A percentile compares a stretch with the other conserved stretches of the same genome.
These are phyloP conservation scores for Laticauda laticaudata DNA, from an alignment of 2,113 vertebrate species.

Conservation along the genomic window DNA sequence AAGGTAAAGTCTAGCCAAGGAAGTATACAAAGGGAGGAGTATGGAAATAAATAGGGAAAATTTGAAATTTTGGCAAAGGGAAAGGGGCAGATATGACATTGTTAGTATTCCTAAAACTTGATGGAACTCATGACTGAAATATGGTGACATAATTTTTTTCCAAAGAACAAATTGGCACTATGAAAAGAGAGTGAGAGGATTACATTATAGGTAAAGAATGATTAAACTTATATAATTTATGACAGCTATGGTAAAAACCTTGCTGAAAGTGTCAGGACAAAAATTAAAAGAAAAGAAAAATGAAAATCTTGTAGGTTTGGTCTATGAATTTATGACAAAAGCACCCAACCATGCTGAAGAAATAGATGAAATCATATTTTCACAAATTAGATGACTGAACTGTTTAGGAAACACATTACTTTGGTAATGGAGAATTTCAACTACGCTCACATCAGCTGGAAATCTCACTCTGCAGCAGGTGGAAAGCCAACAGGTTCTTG, in stretches of 20 bases:
- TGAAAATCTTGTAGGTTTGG: neutral
- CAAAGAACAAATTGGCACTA: neutral
- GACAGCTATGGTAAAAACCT: neutral
- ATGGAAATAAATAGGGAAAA: neutral
- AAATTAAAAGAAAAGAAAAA: neutral
- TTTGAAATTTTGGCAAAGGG: neutral
- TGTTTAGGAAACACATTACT: neutral
- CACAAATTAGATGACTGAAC: neutral
- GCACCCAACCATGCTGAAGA: neutral
- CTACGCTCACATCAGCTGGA: neutral
- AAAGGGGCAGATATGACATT: neutral
- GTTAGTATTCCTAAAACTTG: neutral
- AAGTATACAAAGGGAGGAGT: neutral
- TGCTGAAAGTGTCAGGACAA: neutral
- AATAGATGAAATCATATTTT: neutral
- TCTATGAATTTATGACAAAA: neutral
- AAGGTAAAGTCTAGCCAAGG: neutral
- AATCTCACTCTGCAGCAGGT: neutral
- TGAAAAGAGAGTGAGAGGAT: neutral
- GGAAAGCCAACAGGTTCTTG: neutral
- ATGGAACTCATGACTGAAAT: neutral
- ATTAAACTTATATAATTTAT: neutral
- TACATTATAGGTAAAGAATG: neutral
- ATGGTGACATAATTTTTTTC: neutral
- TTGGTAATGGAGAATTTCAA: neutral